Evolutionary conservation across 2,888 invertebrate species (phyloP), one percentile per base, ranked within the genome.

Genomic region (Parascotia fuliginaria): DNA sequence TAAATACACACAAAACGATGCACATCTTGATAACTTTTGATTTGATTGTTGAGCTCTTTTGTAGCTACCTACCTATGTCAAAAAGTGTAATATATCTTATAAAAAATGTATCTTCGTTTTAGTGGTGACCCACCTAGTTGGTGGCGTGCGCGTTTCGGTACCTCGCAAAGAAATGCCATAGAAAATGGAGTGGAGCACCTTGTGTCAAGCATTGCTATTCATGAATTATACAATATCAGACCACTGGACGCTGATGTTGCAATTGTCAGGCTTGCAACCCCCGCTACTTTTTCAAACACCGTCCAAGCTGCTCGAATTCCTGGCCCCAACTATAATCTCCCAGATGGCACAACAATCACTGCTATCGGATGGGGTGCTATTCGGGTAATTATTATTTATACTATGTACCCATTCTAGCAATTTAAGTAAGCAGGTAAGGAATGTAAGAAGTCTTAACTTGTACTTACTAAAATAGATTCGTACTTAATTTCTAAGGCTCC

Each of bases 351-450:
- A 6, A 0, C 1, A 0, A 67, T 83, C 9, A 58, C 53, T 6
- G 43, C 74, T 15, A 49, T 75, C n/a, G 85, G 85, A 48, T 85
- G 81, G 81, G 85, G 85, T 12, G 0, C 55, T 1, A 64, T 72
- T 6, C 0, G 38, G 46, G 85, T 85, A 66, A 73, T 60, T 65
- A 41, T 19, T 3, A 34, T 13, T 13, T 37, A 1, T 7, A 33
- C 9, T 14, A 14, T 33, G 11, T 13, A n/a, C 11, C 12, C 12
- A 6, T 13, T 12, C n/a, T n/a, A n/a, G n/a, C n/a, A n/a, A n/a
- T n/a, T n/a, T n/a, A n/a, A n/a, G n/a, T n/a, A n/a, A n/a, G n/a
- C n/a, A n/a, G n/a, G n/a, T n/a, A n/a, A n/a, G n/a, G n/a, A 19
- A 19, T 5, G 19, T 19, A n/a, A 19, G 19, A 3, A 3, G 2